A percentile compares a stretch with the other conserved stretches of the same genome.
These are phyloP conservation scores for Aphaenogaster floridana DNA, from an alignment of 1,140 invertebrate genomes.

Conservation along the genomic window DNA sequence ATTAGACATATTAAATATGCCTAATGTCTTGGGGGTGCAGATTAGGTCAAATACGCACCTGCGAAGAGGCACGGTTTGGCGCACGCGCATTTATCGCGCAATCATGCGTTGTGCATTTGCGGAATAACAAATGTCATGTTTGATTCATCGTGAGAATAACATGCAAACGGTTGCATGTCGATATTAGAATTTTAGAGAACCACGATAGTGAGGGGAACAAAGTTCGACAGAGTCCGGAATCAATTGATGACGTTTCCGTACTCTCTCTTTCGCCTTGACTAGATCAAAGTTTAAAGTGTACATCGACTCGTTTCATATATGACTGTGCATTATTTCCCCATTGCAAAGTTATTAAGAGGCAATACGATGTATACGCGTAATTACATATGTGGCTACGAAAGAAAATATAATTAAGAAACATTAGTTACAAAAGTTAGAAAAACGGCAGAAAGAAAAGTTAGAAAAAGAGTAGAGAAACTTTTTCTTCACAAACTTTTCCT, in stretches of 20 bases:
- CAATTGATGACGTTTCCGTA: not conserved
- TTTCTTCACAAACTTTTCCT: not conserved
- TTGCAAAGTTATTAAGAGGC: not conserved
- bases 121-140: not conserved
- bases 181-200: conserved; percentile 11
- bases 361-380: not conserved
- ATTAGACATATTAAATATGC: not conserved
- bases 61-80: not conserved
- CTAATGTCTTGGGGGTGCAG: not conserved
- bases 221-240: not conserved
- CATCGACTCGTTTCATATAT: not conserved
- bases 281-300: conserved; percentile 55
- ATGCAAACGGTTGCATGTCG: not conserved
- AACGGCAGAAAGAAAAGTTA: not conserved
- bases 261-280: not conserved
- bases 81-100: conserved; percentile 27
- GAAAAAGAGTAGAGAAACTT: not conserved
- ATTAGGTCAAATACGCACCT: not conserved
- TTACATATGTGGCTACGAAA: not conserved
- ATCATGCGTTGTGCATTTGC: not conserved
- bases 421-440: not conserved
- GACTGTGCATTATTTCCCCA: conserved; percentile 8
- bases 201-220: not conserved
- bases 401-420: not conserved
- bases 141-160: not conserved